A percentile compares a stretch with the other conserved stretches of the same genome.
Evolutionary conservation across 2,888 invertebrate genomes (phyloP).

Genomic region (Mongoloraphidia duomilia): DNA sequence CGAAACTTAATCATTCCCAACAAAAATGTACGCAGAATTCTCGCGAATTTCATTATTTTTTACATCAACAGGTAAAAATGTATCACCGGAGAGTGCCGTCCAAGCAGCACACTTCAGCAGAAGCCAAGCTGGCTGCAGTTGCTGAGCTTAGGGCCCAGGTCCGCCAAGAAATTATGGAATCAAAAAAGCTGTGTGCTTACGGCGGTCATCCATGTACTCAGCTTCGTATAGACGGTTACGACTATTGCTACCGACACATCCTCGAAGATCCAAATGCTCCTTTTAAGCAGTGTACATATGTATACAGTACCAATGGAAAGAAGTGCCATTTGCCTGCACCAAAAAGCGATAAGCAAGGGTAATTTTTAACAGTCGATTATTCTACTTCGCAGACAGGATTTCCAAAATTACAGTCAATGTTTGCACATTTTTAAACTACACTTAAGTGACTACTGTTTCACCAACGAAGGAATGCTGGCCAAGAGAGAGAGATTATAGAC

Average conservation of each 20-base stretch:
- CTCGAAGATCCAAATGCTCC: constrained; percentile 71
- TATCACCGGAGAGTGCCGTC: neutral
- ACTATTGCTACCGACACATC: constrained; percentile 71
- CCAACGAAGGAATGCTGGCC: too few species aligned
- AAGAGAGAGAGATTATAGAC: too few species aligned
- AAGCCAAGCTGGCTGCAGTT: constrained; percentile 14
- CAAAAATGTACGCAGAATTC: constrained; percentile 13
- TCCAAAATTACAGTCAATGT: too few species aligned
- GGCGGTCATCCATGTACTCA: constrained; percentile 51
- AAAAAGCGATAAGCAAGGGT: constrained; percentile 40
- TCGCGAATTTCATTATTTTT: neutral
- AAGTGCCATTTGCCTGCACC: constrained; percentile 68
- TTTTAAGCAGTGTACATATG: constrained; percentile 64
- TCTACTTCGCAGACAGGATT: too few species aligned
- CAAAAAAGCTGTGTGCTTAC: constrained; percentile 46
- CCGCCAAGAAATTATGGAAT: constrained; percentile 44
- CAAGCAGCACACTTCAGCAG: neutral
- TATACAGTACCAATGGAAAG: constrained; percentile 50
- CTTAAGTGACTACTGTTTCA: too few species aligned
- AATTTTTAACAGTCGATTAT: too few species aligned
- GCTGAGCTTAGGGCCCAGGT: constrained; percentile 33
- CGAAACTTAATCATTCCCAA: constrained; percentile 8
- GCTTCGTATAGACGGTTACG: constrained; percentile 52
- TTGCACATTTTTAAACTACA: too few species aligned
- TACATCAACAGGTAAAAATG: too few species aligned